These are phyloP conservation scores for Caretta caretta DNA, from an alignment of 2,113 vertebrate genomes.

Conservation along the genomic window DNA sequence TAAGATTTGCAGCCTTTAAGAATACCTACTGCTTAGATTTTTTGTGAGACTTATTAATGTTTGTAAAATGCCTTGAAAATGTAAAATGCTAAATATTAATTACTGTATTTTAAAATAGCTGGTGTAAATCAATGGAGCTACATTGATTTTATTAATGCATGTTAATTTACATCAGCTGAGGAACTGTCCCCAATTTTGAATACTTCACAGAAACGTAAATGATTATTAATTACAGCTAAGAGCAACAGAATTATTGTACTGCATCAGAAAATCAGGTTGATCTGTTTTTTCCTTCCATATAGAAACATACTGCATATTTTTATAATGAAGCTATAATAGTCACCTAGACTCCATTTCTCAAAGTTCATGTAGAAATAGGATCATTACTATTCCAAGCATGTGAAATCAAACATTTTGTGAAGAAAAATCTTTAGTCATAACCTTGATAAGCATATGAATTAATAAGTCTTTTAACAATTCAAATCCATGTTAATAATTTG, in stretches of 20 bases:
- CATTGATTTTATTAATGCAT: background rate
- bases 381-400: background rate
- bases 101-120: background rate
- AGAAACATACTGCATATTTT: background rate
- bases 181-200: background rate
- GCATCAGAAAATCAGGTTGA: background rate
- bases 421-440: background rate
- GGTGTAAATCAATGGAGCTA: background rate
- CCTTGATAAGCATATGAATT: background rate
- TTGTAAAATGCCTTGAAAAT: background rate
- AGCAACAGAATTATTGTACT: background rate
- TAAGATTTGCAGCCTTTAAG: background rate
- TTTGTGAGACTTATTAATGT: background rate
- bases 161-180: background rate
- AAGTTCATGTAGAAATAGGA: background rate
- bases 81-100: background rate
- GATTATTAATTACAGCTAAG: background rate
- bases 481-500: background rate
- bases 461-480: background rate
- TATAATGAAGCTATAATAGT: background rate
- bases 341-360: background rate
- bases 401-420: background rate
- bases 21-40: background rate
- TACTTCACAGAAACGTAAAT: background rate
- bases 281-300: background rate